Percentiles rank a stretch among this genome's conserved stretches.
phyloP scores from a whole-genome alignment of 2,797 vertebrate genomes.

The Tamandua tetradactyla region DNA sequence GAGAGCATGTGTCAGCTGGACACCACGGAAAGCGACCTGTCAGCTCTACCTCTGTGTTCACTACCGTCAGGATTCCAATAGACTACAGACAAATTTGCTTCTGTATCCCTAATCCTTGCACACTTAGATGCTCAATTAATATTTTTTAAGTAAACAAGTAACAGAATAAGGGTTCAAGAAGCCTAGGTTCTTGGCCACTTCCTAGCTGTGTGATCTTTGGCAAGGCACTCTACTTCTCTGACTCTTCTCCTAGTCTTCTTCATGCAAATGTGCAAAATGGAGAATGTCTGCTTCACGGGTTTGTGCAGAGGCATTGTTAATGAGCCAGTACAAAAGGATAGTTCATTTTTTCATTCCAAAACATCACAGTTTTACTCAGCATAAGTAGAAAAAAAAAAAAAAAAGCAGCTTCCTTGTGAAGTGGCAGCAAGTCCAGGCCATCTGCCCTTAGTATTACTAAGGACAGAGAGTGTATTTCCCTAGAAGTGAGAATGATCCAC shows the following conservation, averaged over 20 bases:
- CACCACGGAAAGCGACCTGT: neutral
- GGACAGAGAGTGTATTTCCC: neutral
- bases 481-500: neutral
- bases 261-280: neutral
- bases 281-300: neutral
- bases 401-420: neutral
- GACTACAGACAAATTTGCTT: rapidly evolving
- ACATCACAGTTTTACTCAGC: neutral
- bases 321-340: neutral
- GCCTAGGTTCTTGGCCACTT: neutral
- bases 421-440: neutral
- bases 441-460: neutral
- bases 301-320: neutral
- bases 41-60: neutral
- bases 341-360: neutral
- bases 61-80: neutral
- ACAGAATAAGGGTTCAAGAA: neutral
- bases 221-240: neutral
- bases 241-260: neutral
- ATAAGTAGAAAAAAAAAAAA: neutral
- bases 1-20: neutral
- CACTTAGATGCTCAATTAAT: neutral
- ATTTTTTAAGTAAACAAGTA: neutral
- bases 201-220: neutral
- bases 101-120: neutral